Evolutionary conservation across 2,797 vertebrate species (phyloP).

Genomic region (Sarcoramphus papa): DNA sequence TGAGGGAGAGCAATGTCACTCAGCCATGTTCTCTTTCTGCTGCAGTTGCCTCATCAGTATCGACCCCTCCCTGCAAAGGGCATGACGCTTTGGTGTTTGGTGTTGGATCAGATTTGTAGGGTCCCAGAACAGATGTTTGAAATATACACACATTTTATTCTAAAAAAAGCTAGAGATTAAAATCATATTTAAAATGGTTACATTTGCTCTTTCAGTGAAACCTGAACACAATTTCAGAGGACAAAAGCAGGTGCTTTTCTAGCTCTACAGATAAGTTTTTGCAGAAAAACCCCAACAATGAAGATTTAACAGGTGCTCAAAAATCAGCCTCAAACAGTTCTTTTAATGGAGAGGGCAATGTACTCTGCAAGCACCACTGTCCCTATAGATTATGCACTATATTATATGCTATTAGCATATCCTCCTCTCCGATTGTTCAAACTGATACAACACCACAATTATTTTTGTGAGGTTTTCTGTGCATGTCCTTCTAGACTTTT

Average conservation of each 20-base stretch:
- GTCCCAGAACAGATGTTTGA: neutral
- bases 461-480: neutral
- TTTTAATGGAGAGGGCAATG: neutral
- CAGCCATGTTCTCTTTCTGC: neutral
- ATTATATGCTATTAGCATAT: neutral
- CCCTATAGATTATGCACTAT: neutral
- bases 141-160: neutral
- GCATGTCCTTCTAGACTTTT: neutral
- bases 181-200: neutral
- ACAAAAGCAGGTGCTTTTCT: neutral
- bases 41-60: neutral
- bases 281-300: neutral
- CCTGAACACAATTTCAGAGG: neutral
- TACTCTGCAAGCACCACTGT: neutral
- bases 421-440: neutral
- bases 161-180: neutral
- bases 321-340: neutral
- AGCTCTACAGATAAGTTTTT: neutral
- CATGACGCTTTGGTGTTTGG: neutral
- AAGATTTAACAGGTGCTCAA: neutral
- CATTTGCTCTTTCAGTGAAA: neutral
- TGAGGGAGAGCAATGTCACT: neutral
- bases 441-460: neutral
- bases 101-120: neutral
- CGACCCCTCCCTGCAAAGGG: accelerated